Percentiles rank a stretch among this genome's conserved stretches.
phyloP scores from a whole-genome alignment of 2,797 vertebrate species.

The Lutra lutra region DNA sequence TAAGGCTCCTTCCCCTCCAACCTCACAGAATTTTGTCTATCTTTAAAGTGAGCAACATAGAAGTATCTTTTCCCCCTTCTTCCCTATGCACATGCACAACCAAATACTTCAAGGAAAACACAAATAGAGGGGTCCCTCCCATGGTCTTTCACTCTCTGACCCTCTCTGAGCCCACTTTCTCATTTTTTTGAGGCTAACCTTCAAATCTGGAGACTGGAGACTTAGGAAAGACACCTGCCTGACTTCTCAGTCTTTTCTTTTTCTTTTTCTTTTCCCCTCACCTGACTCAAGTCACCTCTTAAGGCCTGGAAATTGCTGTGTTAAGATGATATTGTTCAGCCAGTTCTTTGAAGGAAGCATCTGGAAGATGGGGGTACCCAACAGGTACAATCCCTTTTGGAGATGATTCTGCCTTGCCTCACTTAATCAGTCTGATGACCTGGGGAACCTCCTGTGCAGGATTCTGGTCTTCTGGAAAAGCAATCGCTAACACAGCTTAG shows the following conservation, averaged over 20 bases:
- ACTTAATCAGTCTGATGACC: neutral
- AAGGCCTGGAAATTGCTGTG: neutral
- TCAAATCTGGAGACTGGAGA: neutral
- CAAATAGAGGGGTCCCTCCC: neutral
- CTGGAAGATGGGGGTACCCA: neutral
- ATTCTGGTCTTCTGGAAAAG: neutral
- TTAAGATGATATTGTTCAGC: neutral
- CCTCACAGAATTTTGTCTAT: neutral
- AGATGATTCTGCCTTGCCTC: neutral
- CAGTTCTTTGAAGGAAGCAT: neutral
- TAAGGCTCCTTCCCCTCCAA: neutral
- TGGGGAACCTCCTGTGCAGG: neutral
- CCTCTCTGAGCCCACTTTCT: neutral
- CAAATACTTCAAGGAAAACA: neutral
- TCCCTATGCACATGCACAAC: neutral
- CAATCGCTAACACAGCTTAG: neutral
- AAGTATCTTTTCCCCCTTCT: neutral
- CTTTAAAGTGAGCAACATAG: neutral
- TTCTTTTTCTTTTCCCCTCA: neutral
- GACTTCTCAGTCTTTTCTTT: neutral
- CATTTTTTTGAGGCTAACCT: neutral
- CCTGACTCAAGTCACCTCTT: neutral
- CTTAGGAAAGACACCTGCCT: neutral
- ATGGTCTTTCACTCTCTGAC: neutral
- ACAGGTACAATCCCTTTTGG: neutral